Base-by-base conservation (phyloP, 2,113 vertebrate genomes). In the Nansenia antarctica region DNA sequence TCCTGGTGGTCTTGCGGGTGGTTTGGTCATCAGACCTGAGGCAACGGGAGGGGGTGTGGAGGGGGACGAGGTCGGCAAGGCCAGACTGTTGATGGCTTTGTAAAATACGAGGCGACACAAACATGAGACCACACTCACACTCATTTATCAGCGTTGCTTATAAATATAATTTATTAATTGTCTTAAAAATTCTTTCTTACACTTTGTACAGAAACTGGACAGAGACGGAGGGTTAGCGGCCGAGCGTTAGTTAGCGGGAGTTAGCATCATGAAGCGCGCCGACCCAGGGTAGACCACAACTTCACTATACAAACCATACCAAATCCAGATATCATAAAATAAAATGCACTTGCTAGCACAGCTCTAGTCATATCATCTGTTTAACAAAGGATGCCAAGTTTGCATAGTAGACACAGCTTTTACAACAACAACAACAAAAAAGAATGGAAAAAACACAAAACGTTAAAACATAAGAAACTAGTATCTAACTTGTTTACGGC, bases 131-230 rank as follows among this genome's bases (percentile, higher is more conserved):
- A 26, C 31, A 37, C 63, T 49, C 62, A 29, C 27, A 14, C 27
- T 53, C 20, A 39, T 67, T 67, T 80, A n/a, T 86, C 74, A 88
- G 83, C 92, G 68, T 95, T 96, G 95, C 94, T 98, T 98, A 98
- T 96, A 98, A 98, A 98, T 98, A 98, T 98, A 98, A 98, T 98
- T 98, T 98, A 98, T 98, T 97, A 95, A 93, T 93, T 91, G 93
- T 95, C 83, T 98, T 96, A 96, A 96, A 98, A 98, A 95, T 94
- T 93, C 91, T 96, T 96, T 96, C 92, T 97, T 98, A 97, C 95
- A 98, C 93, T 98, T 98, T 98, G 91, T 97, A 98, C 96, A 98
- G 90, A 88, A 90, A 90, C 39, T 74, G 60, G 67, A 60, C 88
- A 86, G 20, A 91, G 92, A 92, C 94, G 93, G 94, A 92, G 93